Conservation (phyloP, 2,797 vertebrate species). For the Malurus splendens region DNA sequence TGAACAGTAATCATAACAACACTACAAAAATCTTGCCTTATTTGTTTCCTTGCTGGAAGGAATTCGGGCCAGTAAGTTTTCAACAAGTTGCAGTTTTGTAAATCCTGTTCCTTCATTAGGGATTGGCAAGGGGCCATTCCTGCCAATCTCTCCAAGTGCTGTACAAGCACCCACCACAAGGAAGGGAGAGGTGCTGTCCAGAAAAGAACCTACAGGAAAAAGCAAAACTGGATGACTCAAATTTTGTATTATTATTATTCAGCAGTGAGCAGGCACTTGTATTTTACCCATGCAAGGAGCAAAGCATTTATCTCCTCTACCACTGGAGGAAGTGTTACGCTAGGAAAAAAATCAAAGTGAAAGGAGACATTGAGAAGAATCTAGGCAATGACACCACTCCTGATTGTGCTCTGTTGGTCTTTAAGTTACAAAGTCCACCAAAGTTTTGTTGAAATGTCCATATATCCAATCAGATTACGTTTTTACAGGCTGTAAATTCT, state of each 20-base stretch:
- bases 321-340: background rate
- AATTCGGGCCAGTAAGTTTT: conserved; percentile 88
- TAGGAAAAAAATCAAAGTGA: background rate
- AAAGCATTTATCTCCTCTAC: background rate
- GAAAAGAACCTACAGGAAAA: conserved; percentile 82
- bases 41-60: conserved; percentile 92
- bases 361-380: background rate
- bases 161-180: conserved; percentile 88
- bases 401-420: background rate
- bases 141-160: conserved; percentile 92
- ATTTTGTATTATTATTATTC: background rate
- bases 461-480: background rate
- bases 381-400: background rate
- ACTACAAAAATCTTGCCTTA: conserved; percentile 76
- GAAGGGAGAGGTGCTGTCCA: conserved; percentile 84
- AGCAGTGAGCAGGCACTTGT: background rate
- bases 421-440: background rate
- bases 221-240: background rate
- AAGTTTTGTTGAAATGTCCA: background rate
- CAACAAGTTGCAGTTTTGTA: conserved; percentile 87
- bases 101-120: conserved; percentile 85
- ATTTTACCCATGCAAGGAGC: background rate
- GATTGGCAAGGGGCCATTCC: conserved; percentile 87
- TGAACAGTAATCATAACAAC: background rate
- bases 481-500: background rate